Evolutionary conservation across 1,140 invertebrate species (phyloP), one percentile per base, ranked within the genome.

Genomic region (Zaprionus capensis): DNA sequence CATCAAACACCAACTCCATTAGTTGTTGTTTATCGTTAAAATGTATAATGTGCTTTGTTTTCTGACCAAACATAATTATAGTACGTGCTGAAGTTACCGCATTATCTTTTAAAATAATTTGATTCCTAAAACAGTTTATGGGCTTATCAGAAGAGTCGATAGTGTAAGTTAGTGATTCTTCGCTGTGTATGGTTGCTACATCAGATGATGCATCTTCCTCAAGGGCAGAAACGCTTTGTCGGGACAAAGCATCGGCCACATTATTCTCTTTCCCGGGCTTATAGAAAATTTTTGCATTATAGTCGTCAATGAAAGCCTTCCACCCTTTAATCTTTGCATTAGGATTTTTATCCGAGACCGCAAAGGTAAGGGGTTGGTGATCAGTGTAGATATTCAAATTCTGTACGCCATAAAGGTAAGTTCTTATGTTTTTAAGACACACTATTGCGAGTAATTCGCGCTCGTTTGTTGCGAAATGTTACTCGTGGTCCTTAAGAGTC

Each of bases 101-200:
- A 41, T 41, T 44, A n/a, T 76, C 62, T 59, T 78, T 26, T 5
- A 70, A 12, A 28, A 69, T 59, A 5, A 75, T 78, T 22, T 78
- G 59, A 34, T 70, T 78, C 31, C 49, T 36, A 5, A 78, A 70
- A 28, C 59, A 78, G 26, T 70, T 70, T 0, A 75, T 17, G 1
- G 65, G 55, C 22, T 70, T 70, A 7, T 75, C 76, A 2, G 59
- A 69, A 3, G 64, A 28, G 2, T 61, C 49, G 2, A 69, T 44
- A 5, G 56, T 65, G 17, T 65, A 59, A 1, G 61, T 53, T 17
- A 46, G 49, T 20, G n/a, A n/a, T n/a, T n/a, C n/a, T n/a, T n/a
- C n/a, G n/a, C n/a, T n/a, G n/a, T n/a, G n/a, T n/a, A n/a, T n/a
- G n/a, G n/a, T n/a, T n/a, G n/a, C n/a, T n/a, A n/a, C n/a, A n/a